Percentiles rank a stretch among this genome's conserved stretches.
phyloP scores from a whole-genome alignment of 2,113 vertebrate species.

The Nyctibius bracteatus region DNA sequence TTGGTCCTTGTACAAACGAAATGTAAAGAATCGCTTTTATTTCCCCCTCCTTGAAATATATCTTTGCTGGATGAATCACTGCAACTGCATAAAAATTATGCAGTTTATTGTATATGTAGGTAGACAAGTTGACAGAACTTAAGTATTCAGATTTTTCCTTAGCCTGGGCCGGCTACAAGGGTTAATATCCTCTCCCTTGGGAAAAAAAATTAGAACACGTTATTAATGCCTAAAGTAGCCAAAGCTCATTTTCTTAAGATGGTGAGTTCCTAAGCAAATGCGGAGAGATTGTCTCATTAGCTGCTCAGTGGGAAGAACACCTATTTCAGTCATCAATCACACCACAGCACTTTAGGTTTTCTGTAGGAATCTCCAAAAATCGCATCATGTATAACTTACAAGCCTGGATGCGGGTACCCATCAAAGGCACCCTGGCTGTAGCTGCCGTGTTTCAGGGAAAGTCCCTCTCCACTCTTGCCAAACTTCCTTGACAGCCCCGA shows the following conservation, averaged over 20 bases:
- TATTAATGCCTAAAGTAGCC: neutral
- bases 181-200: neutral
- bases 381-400: fast-evolving
- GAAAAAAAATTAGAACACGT: fast-evolving
- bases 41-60: slow-evolving; percentile 4
- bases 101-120: neutral
- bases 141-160: neutral
- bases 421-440: neutral
- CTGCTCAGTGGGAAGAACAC: neutral
- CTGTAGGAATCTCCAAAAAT: neutral
- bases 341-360: neutral
- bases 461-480: neutral
- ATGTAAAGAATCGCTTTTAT: slow-evolving; percentile 52
- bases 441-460: neutral
- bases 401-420: neutral
- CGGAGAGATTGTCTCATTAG: neutral
- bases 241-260: neutral
- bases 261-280: neutral
- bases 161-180: fast-evolving
- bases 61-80: slow-evolving; percentile 21
- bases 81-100: neutral
- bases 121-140: neutral
- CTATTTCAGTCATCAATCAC: neutral
- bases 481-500: slow-evolving; percentile 22
- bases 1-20: slow-evolving; percentile 38